A percentile compares a stretch with the other conserved stretches of the same genome.
These are phyloP conservation scores for Pantala flavescens DNA, from an alignment of 1,140 invertebrate species.

Conservation along the genomic window DNA sequence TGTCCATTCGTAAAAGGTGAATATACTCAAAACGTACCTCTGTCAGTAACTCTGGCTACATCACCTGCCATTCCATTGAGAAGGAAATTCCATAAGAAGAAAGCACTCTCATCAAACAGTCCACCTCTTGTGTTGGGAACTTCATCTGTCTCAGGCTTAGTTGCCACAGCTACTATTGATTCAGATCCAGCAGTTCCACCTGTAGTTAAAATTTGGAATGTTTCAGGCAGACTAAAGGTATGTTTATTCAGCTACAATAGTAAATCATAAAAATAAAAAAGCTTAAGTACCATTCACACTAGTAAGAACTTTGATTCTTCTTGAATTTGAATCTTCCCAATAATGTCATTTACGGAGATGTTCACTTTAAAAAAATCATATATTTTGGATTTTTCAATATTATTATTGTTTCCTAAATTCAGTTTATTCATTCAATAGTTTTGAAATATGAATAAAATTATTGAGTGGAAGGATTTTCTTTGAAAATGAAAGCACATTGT, in stretches of 20 bases:
- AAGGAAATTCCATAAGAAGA: constrained; percentile 26
- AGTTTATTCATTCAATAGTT: too few species aligned
- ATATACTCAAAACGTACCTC: constrained; percentile 90
- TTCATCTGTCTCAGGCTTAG: constrained; percentile 46
- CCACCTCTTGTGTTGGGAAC: constrained; percentile 53
- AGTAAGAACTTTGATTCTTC: too few species aligned
- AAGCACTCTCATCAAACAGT: constrained; percentile 37
- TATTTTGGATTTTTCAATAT: too few species aligned
- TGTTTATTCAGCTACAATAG: constrained; percentile 8
- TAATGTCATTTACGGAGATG: too few species aligned
- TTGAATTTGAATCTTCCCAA: too few species aligned
- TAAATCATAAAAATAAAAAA: not conserved
- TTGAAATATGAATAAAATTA: too few species aligned
- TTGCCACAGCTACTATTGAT: constrained; percentile 46
- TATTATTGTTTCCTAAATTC: too few species aligned
- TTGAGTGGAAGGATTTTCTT: too few species aligned
- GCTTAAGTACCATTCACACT: too few species aligned
- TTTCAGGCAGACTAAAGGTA: constrained; percentile 58
- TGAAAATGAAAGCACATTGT: too few species aligned
- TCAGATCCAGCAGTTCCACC: constrained; percentile 27
- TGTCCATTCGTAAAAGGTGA: constrained; percentile 90
- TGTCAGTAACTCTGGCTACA: constrained; percentile 78
- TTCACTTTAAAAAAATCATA: too few species aligned
- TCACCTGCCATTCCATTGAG: constrained; percentile 51
- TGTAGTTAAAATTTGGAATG: constrained; percentile 59